Base-by-base conservation (phyloP, 2,888 invertebrate species). In the Sarcophaga variegata region DNA sequence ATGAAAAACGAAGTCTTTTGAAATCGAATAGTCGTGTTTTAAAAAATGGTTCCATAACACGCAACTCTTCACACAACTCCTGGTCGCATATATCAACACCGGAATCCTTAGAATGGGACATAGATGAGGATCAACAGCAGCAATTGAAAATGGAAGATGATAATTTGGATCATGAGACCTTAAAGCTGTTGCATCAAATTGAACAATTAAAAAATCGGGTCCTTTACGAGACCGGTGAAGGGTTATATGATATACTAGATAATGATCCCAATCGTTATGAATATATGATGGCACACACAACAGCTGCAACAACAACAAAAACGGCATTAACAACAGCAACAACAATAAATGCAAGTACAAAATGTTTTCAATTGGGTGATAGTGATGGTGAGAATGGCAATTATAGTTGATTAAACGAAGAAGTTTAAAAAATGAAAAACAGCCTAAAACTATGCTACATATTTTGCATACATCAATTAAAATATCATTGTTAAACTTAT, bases 81-180 rank as follows among this genome's bases (percentile, higher is more conserved):
- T 95, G 95, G 95, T 95, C 95, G 1, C 94, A 95, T 89, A 95
- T 95, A 63, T 95, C 95, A 2, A 96, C 95, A 11, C 95, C 95
- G 6, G 95, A 96, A 90, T 96, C 96, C 3, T 93, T 96, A 70
- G 96, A 96, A 92, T 96, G 96, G 96, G 96, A 96, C 91, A 94
- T 95, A 4, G 95, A 95, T 74, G 94, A 93, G 25, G 93, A 94
- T 71, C 93, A 93, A 80, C 92, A 93, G 77, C 90, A 91, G 0
- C 92, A 92, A 79, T 80, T 93, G 81, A 91, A 90, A 10, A 88
- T 92, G 37, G 94, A 94, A 89, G 94, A 94, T 88, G 94, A 91
- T 92, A 95, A 95, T 89, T 92, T 95, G 62, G 96, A 96, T 89
- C 93, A 95, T 45, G 96, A 96, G 90, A 96, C 96, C 10, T 95